Evolutionary conservation across 1,140 invertebrate genomes (phyloP), one percentile per base, ranked within the genome.

Genomic region (Diorhabda elongata): DNA sequence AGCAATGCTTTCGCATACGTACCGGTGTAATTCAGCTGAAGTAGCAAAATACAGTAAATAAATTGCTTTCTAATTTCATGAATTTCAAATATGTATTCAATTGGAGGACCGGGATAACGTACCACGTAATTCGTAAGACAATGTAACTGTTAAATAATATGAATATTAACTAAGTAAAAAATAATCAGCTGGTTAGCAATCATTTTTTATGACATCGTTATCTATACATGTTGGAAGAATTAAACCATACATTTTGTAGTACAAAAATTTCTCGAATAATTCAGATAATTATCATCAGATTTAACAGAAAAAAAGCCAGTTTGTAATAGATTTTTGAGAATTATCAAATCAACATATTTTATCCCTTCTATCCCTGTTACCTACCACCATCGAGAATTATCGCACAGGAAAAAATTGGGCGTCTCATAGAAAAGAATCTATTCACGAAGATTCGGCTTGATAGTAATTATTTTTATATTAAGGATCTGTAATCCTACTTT

Each of bases 401-500:
- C 62, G n/a, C 5, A 52, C 11, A 64, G 47, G 58, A 42, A 63
- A 64, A 11, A 47, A 0, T 47, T 66, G 47, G 41, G 52, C 41
- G 5, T 66, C 64, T 66, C 47, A 44, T 66, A n/a, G 9, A 66
- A 66, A 66, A 0, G 52, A 57, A 66, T 8, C 64, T 66, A 66
- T 42, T 66, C 52, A 66, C 11, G 64, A 66, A 66, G 52, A 64
- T 47, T 64, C 44, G 47, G 62, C 62, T 64, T 3, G 62, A 47
- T 64, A 64, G n/a, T 66, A 66, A 66, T 66, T 60, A 66, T 66
- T 66, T 66, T 60, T 26, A 65, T 26, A 64, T 42, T 11, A 11
- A 52, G 47, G 2, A 64, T 64, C 26, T 64, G n/a, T 57, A 64
- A 26, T 64, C 9, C 41, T 11, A 42, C 3, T 52, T 64, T 64